Conservation (phyloP, 2,113 vertebrate genomes). For the Crotalus horridus region DNA sequence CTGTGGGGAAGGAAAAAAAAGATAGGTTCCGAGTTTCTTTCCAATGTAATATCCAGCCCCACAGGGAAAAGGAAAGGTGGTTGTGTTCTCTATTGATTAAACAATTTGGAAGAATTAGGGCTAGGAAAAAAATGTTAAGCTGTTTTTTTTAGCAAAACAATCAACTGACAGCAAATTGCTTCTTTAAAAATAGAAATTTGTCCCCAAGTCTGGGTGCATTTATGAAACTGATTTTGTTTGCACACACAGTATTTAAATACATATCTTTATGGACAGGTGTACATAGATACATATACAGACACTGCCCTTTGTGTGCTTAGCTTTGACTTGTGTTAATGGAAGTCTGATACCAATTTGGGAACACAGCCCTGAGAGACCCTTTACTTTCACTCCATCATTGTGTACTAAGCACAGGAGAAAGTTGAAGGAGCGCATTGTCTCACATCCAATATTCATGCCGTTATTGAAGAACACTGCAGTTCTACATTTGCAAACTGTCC, state of each 20-base stretch:
- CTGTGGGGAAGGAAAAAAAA: background rate
- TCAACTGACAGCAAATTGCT: conserved; percentile 57
- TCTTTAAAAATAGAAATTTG: conserved; percentile 46
- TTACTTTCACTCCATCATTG: conserved; percentile 33
- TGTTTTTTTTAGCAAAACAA: conserved; percentile 54
- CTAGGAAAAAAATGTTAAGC: conserved; percentile 12
- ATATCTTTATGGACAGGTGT: background rate
- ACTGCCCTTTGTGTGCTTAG: background rate
- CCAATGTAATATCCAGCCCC: background rate
- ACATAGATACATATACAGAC: background rate
- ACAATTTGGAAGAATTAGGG: conserved; percentile 34
- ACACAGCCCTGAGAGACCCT: conserved; percentile 24
- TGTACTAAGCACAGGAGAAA: conserved; percentile 37
- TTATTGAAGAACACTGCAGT: conserved; percentile 61
- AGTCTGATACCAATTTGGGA: conserved; percentile 44
- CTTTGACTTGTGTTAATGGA: conserved; percentile 43
- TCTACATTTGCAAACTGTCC: conserved; percentile 69
- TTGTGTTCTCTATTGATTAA: conserved; percentile 27
- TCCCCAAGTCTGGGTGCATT: conserved; percentile 52
- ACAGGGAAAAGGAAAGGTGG: background rate
- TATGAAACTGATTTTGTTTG: conserved; percentile 48
- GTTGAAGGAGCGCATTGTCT: conserved; percentile 50
- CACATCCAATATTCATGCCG: conserved; percentile 63
- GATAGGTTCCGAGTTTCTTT: conserved; percentile 12
- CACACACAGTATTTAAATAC: conserved; percentile 30